Percentiles rank a stretch among this genome's conserved stretches.
phyloP scores from a whole-genome alignment of 2,113 vertebrate species.

The Rynchops niger region DNA sequence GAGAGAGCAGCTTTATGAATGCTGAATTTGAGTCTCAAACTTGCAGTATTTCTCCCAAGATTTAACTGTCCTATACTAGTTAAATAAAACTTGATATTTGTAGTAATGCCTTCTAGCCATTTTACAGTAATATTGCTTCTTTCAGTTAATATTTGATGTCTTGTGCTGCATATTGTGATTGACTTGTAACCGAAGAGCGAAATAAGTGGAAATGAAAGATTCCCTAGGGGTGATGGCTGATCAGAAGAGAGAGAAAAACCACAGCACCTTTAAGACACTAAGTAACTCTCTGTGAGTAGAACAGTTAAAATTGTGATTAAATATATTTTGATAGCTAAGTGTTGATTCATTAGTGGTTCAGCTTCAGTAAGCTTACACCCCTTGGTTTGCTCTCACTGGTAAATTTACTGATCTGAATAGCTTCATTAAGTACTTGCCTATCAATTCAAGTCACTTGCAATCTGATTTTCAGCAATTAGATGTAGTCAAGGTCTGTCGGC shows the following conservation, averaged over 20 bases:
- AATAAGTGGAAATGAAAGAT: neutral
- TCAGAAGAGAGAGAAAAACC: neutral
- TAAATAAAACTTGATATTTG: neutral
- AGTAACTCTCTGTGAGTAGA: neutral
- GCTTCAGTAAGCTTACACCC: neutral
- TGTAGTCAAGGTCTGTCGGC: neutral
- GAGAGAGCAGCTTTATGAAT: neutral
- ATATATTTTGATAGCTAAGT: neutral
- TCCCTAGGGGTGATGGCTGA: neutral
- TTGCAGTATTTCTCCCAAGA: neutral
- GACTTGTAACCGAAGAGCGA: neutral
- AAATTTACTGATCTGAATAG: neutral
- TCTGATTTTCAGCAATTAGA: conserved; percentile 40
- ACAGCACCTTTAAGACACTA: neutral
- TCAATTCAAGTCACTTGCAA: neutral
- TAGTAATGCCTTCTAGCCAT: conserved; percentile 2
- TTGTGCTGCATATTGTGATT: neutral
- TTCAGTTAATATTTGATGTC: conserved; percentile 21
- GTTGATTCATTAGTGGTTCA: neutral
- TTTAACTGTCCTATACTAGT: neutral
- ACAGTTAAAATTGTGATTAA: neutral
- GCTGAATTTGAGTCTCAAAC: neutral
- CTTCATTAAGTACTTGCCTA: neutral
- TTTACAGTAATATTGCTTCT: conserved; percentile 11
- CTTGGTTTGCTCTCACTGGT: neutral